These are phyloP conservation scores for Ligdia adustata DNA, from an alignment of 2,888 invertebrate genomes.

Conservation along the genomic window DNA sequence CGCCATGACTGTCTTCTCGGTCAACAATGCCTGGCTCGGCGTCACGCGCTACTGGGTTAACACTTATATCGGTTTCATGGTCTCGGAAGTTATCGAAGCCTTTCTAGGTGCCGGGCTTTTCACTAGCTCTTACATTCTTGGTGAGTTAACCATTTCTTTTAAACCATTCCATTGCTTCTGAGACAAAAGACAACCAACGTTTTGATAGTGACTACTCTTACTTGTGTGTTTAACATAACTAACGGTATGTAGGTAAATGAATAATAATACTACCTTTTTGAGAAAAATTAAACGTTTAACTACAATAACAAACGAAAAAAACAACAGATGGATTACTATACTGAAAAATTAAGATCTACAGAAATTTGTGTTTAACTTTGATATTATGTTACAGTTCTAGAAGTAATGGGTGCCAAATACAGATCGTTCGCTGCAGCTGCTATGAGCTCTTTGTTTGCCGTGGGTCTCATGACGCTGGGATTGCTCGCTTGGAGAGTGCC, in stretches of 20 bases:
- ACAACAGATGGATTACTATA: too few species aligned
- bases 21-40: constrained; percentile 86
- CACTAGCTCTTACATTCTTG: constrained; percentile 87
- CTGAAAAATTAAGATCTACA: too few species aligned
- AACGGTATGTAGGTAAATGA: too few species aligned
- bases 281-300: too few species aligned
- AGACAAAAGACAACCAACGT: too few species aligned
- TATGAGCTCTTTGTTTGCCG: constrained; percentile 18
- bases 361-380: too few species aligned
- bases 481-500: constrained; percentile 86
- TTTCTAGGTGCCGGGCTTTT: constrained; percentile 86
- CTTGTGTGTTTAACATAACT: too few species aligned
- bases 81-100: constrained; percentile 88
- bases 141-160: constrained; percentile 68
- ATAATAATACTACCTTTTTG: too few species aligned
- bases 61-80: constrained; percentile 86
- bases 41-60: constrained; percentile 82
- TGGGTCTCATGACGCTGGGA: constrained; percentile 11
- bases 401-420: constrained; percentile 13
- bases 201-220: too few species aligned
- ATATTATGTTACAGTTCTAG: constrained; percentile 85
- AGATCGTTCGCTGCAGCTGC: constrained; percentile 10
- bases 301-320: too few species aligned
- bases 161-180: too few species aligned
- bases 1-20: constrained; percentile 81